These are phyloP conservation scores for Cheilosia vulpina DNA, from an alignment of 2,888 invertebrate genomes.

Conservation along the genomic window DNA sequence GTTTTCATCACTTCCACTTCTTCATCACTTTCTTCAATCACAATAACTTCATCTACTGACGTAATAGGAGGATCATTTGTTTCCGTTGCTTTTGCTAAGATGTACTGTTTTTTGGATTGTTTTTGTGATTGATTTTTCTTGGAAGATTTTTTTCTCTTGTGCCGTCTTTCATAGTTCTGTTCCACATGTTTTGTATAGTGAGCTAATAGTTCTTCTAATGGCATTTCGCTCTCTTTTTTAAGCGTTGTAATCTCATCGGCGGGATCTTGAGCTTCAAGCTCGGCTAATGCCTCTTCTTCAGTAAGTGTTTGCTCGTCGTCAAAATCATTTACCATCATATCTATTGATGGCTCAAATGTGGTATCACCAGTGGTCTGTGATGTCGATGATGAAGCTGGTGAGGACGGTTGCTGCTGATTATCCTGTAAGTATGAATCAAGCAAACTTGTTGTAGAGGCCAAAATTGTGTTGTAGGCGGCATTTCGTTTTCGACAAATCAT, in stretches of 20 bases:
- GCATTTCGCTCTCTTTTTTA: conserved; percentile 97
- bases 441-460: conserved; percentile 9
- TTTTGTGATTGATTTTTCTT: conserved; percentile 40
- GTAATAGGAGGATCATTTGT: neutral
- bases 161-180: conserved; percentile 34
- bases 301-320: conserved; percentile 98
- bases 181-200: conserved; percentile 89
- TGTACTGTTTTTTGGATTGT: conserved; percentile 51
- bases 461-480: neutral
- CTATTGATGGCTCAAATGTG: conserved; percentile 95
- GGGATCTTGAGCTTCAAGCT: conserved; percentile 92
- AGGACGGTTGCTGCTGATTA: conserved; percentile 76
- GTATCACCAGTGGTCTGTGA: conserved; percentile 79
- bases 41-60: conserved; percentile 52
- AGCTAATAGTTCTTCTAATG: conserved; percentile 95
- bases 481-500: conserved; percentile 25
- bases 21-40: conserved; percentile 68
- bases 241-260: conserved; percentile 94
- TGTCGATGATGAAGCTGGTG: conserved; percentile 80
- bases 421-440: conserved; percentile 48
- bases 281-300: conserved; percentile 97
- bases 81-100: neutral
- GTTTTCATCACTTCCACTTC: conserved; percentile 50
- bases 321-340: conserved; percentile 98
- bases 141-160: conserved; percentile 66